A percentile compares a stretch with the other conserved stretches of the same genome.
phyloP scores from a whole-genome alignment of 2,888 invertebrate genomes.

The Eristalis pertinax region DNA sequence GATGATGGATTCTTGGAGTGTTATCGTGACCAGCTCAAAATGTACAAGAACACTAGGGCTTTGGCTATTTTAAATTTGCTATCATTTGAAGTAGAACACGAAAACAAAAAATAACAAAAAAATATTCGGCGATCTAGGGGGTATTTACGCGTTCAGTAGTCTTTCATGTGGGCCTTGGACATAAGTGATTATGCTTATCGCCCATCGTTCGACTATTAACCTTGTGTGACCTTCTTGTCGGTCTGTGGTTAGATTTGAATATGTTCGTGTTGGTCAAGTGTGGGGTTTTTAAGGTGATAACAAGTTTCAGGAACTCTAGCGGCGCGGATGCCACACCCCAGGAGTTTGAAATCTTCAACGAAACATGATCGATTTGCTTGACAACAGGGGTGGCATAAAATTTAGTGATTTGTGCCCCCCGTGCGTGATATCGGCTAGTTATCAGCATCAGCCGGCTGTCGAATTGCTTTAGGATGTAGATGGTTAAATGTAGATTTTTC shows the following conservation, averaged over 20 bases:
- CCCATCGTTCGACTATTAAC: neutral
- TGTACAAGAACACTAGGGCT: neutral
- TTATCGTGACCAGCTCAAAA: neutral
- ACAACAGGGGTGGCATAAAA: neutral
- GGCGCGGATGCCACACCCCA: neutral
- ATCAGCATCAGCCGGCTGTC: neutral
- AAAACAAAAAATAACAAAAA: slow-evolving; percentile 12
- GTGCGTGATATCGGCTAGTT: neutral
- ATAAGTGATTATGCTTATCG: slow-evolving; percentile 2
- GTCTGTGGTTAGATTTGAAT: neutral
- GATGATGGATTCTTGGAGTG: neutral
- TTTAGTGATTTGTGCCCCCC: neutral
- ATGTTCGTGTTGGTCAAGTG: neutral
- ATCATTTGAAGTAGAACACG: neutral
- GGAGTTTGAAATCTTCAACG: neutral
- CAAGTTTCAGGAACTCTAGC: neutral
- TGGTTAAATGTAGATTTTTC: no score
- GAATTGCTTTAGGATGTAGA: neutral
- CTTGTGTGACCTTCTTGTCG: neutral
- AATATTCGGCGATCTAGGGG: neutral
- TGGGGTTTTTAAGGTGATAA: neutral
- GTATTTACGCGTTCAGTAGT: neutral
- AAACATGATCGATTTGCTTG: neutral
- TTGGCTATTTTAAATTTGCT: neutral
- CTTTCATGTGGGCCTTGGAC: slow-evolving; percentile 2